Conservation (phyloP, 1,140 invertebrate genomes). For the Psix sp. region DNA sequence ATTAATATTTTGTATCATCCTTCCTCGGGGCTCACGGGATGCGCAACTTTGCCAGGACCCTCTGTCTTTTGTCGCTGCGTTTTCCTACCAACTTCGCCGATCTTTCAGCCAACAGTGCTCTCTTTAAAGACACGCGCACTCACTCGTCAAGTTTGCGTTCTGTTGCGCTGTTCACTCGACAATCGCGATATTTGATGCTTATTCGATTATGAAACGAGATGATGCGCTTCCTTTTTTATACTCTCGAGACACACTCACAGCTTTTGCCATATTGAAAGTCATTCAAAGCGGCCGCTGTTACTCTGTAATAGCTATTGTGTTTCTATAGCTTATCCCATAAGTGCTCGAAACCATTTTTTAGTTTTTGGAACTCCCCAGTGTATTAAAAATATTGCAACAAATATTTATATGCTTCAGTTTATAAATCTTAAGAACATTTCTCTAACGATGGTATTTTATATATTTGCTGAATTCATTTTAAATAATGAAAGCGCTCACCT, state of each 20-base stretch:
- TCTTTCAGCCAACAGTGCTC: conserved; percentile 34
- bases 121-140: conserved; percentile 33
- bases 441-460: no score
- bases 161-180: conserved; percentile 13
- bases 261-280: conserved; percentile 25
- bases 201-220: conserved; percentile 33
- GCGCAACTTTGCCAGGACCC: conserved; percentile 56
- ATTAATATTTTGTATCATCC: conserved; percentile 79
- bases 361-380: no score
- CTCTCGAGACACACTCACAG: conserved; percentile 1
- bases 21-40: conserved; percentile 62
- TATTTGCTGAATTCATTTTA: no score
- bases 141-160: conserved; percentile 14
- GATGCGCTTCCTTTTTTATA: conserved; percentile 12
- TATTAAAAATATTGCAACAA: no score
- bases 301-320: no score
- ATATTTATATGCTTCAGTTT: no score
- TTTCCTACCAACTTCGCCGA: conserved; percentile 8
- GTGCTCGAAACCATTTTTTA: no score
- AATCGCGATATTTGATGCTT: conserved; percentile 44
- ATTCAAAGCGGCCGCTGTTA: conserved; percentile 10
- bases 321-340: no score
- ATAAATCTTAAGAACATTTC: no score
- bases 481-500: no score
- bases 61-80: conserved; percentile 72